Evolutionary conservation across 2,888 invertebrate genomes (phyloP).

Genomic region (Bruchidius siliquastri): DNA sequence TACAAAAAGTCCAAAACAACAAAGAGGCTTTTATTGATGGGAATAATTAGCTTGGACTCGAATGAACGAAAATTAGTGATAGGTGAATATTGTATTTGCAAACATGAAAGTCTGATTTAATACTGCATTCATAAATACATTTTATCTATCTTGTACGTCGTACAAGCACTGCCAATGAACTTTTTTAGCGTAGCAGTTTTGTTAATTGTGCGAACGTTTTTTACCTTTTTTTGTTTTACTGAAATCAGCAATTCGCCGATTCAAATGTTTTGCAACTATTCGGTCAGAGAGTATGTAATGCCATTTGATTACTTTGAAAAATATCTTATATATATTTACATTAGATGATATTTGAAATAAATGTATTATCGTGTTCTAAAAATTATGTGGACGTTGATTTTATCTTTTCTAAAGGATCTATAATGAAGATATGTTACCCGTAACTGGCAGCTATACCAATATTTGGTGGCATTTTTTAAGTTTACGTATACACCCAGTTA

Average conservation of each 20-base stretch:
- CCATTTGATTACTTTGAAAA: slow-evolving; percentile 28
- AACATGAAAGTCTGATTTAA: not conserved
- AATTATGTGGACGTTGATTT: slow-evolving; percentile 29
- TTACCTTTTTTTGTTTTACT: not conserved
- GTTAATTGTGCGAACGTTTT: not conserved
- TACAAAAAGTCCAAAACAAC: too few species aligned
- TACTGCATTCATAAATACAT: not conserved
- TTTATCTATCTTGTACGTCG: not conserved
- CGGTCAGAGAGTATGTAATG: slow-evolving; percentile 15
- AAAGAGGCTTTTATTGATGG: too few species aligned
- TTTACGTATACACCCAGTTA: not conserved
- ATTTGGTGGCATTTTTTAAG: not conserved
- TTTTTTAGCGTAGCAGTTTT: not conserved
- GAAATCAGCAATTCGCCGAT: not conserved
- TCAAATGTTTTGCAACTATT: not conserved
- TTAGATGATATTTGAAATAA: slow-evolving; percentile 36
- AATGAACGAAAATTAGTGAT: not conserved
- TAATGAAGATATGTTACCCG: not conserved
- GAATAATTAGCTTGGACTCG: not conserved
- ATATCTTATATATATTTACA: slow-evolving; percentile 39
- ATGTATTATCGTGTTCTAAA: slow-evolving; percentile 22
- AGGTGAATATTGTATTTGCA: not conserved
- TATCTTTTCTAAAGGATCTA: not conserved
- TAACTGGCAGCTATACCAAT: not conserved
- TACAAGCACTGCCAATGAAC: not conserved